A percentile compares a stretch with the other conserved stretches of the same genome.
phyloP scores from a whole-genome alignment of 2,888 invertebrate species.

The Tiliacea citrago region DNA sequence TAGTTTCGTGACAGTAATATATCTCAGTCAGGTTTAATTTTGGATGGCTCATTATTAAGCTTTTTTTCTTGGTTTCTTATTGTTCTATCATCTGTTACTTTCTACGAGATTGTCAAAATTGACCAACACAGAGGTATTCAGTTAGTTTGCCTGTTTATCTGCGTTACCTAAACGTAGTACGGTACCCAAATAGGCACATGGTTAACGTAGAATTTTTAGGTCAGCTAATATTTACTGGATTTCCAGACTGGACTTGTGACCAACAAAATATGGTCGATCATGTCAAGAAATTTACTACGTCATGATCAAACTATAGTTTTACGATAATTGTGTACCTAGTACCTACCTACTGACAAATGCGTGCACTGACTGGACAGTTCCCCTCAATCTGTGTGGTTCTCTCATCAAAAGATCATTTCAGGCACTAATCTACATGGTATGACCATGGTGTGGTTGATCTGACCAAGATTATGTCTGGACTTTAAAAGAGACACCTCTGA shows the following conservation, averaged over 20 bases:
- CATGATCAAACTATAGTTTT: too few relatives aligned
- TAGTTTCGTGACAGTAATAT: slow-evolving; percentile 72
- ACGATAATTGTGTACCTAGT: too few relatives aligned
- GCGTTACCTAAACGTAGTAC: background rate
- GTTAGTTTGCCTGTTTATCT: slow-evolving; percentile 20
- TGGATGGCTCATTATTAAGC: slow-evolving; percentile 47
- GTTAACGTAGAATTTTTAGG: slow-evolving; percentile 14
- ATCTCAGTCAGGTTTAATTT: slow-evolving; percentile 64
- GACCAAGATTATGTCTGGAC: too few relatives aligned
- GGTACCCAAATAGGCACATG: background rate
- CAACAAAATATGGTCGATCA: background rate
- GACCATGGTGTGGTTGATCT: too few relatives aligned
- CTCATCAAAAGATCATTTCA: too few relatives aligned
- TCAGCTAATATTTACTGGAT: background rate
- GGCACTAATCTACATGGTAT: too few relatives aligned
- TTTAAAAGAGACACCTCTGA: too few relatives aligned
- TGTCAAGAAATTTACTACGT: background rate
- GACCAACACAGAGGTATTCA: too few relatives aligned
- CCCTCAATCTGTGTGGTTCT: too few relatives aligned
- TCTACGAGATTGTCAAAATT: slow-evolving; percentile 40
- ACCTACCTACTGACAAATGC: too few relatives aligned
- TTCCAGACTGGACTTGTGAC: background rate
- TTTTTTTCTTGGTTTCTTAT: slow-evolving; percentile 48
- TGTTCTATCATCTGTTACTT: slow-evolving; percentile 44
- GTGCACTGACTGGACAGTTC: too few relatives aligned